Evolutionary conservation across 2,888 invertebrate genomes (phyloP).

Genomic region (Neoscelio sp.): DNA sequence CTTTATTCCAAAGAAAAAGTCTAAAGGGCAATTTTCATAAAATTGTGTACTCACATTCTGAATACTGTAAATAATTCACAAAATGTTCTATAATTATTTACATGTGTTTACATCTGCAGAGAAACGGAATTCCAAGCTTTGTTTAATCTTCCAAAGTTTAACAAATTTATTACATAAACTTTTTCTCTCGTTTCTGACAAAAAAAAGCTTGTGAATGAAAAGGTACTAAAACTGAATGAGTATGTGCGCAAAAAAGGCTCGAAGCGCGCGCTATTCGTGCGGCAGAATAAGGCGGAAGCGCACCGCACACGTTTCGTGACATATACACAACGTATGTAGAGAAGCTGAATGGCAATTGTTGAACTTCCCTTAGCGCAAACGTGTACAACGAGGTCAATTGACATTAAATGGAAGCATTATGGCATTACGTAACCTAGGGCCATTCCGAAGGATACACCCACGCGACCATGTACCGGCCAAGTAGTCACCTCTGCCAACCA

Average conservation of each 20-base stretch:
- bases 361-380: constrained; percentile 82
- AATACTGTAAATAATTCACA: no score
- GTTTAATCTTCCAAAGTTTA: no score
- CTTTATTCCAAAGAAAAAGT: no score
- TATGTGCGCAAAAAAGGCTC: constrained; percentile 33
- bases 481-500: constrained; percentile 53
- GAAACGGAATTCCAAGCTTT: no score
- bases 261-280: constrained; percentile 49
- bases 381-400: constrained; percentile 83
- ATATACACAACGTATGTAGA: constrained; percentile 67
- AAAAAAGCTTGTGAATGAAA: constrained; percentile 18
- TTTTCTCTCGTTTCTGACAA: no score
- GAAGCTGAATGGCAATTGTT: constrained; percentile 82
- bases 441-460: constrained; percentile 82
- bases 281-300: constrained; percentile 70
- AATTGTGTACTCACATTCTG: no score
- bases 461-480: constrained; percentile 66
- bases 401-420: constrained; percentile 82
- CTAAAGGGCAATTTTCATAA: no score
- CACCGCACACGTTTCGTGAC: constrained; percentile 66
- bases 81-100: no score
- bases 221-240: constrained; percentile 27
- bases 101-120: no score
- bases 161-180: background rate
- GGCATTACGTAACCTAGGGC: constrained; percentile 82